Evolutionary conservation across 2,113 vertebrate genomes (phyloP).

Genomic region (Rhabdomys dilectus): DNA sequence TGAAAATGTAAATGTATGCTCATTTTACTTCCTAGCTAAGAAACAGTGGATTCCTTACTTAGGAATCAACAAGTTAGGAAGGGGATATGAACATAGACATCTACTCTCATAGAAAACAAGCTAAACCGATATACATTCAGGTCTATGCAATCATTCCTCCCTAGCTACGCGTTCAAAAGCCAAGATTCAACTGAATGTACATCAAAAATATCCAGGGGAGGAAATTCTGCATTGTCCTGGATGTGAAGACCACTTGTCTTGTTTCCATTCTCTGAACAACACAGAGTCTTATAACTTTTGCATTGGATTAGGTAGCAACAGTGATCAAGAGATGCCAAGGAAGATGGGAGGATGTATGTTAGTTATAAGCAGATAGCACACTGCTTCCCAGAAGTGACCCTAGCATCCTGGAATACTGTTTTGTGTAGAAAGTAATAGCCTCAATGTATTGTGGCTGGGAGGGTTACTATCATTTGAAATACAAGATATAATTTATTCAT

Average conservation of each 20-base stretch:
- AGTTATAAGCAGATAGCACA: not conserved
- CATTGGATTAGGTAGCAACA: not conserved
- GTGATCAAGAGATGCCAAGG: not conserved
- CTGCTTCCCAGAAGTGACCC: not conserved
- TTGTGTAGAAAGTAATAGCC: not conserved
- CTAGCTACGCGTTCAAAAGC: not conserved
- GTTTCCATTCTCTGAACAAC: not conserved
- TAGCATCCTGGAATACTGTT: not conserved
- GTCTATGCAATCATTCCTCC: not conserved
- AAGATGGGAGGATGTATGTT: not conserved
- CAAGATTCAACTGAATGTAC: not conserved
- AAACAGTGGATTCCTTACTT: conserved; percentile 46
- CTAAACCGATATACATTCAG: not conserved
- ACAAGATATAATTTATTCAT: not conserved
- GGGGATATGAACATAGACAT: not conserved
- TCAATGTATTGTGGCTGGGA: not conserved
- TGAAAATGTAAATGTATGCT: conserved; percentile 72
- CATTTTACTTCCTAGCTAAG: conserved; percentile 55
- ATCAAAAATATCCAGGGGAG: not conserved
- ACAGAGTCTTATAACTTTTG: not conserved
- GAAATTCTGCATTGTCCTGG: not conserved
- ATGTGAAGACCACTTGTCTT: not conserved
- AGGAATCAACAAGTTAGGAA: conserved; percentile 42
- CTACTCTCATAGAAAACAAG: not conserved
- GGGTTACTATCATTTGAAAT: conserved; percentile 1